A percentile compares a stretch with the other conserved stretches of the same genome.
phyloP scores from a whole-genome alignment of 2,797 vertebrate species.

The Xiphophorus birchmanni region DNA sequence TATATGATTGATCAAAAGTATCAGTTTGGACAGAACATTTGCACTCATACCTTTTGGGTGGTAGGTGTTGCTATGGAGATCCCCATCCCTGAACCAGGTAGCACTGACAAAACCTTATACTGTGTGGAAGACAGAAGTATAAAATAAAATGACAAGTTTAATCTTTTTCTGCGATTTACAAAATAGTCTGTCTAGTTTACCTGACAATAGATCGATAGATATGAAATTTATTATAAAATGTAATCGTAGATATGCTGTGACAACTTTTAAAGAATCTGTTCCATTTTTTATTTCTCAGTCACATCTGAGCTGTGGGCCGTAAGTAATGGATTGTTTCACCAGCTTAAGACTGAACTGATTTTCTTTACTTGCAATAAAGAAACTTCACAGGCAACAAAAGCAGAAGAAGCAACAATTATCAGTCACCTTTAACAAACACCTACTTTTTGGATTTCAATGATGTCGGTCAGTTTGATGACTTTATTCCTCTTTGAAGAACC shows the following conservation, averaged over 20 bases:
- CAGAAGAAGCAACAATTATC: not conserved
- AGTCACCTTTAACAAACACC: not conserved
- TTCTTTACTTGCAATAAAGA: no score
- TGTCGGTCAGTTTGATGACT: conserved; percentile 91
- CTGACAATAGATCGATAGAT: no score
- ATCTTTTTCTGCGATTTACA: not conserved
- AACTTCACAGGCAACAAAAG: no score
- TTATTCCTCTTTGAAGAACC: conserved; percentile 97
- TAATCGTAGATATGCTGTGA: no score
- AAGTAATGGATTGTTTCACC: no score
- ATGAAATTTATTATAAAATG: no score
- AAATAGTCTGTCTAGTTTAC: no score
- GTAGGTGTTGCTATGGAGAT: conserved; percentile 95
- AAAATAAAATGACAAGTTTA: not conserved
- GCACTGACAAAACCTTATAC: conserved; percentile 98
- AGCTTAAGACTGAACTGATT: no score
- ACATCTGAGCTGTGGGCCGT: no score
- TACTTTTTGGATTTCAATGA: conserved; percentile 97
- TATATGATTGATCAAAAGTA: not conserved
- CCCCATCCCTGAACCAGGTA: conserved; percentile 98
- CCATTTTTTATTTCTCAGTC: no score
- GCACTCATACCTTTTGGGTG: conserved; percentile 89
- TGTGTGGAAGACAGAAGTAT: conserved; percentile 56
- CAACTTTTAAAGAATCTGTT: no score
- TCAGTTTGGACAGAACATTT: not conserved